Evolutionary conservation across 2,113 vertebrate species (phyloP).

Genomic region (Nibea albiflora): DNA sequence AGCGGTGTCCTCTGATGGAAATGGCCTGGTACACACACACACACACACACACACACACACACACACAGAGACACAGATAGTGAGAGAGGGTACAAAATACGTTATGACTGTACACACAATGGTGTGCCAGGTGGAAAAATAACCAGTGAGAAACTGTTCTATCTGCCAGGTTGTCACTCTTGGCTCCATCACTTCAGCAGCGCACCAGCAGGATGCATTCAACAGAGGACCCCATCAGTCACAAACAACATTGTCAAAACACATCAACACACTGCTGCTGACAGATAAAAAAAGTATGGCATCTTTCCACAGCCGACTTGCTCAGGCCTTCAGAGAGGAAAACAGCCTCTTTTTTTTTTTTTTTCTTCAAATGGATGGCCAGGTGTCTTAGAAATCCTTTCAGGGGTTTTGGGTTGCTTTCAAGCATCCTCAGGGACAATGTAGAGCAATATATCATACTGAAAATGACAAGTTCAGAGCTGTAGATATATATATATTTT

Average conservation of each 20-base stretch:
- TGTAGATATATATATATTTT: not conserved
- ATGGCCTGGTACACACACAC: constrained; percentile 85
- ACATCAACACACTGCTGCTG: constrained; percentile 56
- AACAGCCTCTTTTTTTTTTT: constrained; percentile 5
- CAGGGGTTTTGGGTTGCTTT: constrained; percentile 26
- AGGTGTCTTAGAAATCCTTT: constrained; percentile 36
- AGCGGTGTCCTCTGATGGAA: constrained; percentile 95
- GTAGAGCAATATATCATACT: not conserved
- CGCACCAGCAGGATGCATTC: constrained; percentile 62
- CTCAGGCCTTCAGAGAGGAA: constrained; percentile 24
- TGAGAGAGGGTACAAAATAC: constrained; percentile 35
- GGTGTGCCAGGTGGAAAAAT: constrained; percentile 50
- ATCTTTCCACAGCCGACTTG: constrained; percentile 33
- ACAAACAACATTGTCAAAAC: constrained; percentile 63
- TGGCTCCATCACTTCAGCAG: constrained; percentile 64
- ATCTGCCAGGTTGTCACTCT: constrained; percentile 67
- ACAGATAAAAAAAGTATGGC: constrained; percentile 37
- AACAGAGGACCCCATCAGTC: constrained; percentile 65
- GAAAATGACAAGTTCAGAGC: constrained; percentile 14
- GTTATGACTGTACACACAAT: constrained; percentile 36
- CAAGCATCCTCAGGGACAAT: constrained; percentile 29
- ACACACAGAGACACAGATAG: constrained; percentile 28
- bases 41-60: constrained; percentile 40
- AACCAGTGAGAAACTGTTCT: constrained; percentile 38
- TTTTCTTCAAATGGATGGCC: constrained; percentile 26